These are phyloP conservation scores for Crepidodera aurea DNA, from an alignment of 2,888 invertebrate genomes.

Conservation along the genomic window DNA sequence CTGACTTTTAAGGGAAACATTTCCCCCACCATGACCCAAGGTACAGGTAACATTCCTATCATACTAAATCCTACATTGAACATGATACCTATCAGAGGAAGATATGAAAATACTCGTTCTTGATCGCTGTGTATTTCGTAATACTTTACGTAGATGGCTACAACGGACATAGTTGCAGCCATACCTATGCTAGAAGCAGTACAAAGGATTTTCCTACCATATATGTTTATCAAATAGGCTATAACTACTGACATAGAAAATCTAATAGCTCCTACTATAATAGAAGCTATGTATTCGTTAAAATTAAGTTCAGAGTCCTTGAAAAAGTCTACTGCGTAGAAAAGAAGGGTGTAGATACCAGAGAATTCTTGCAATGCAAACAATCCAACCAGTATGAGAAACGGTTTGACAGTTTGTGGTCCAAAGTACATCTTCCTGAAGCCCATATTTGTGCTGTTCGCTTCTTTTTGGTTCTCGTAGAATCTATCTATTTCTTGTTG, in stretches of 20 bases:
- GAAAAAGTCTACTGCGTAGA: conserved; percentile 77
- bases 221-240: conserved; percentile 71
- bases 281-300: conserved; percentile 74
- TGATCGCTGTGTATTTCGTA: conserved; percentile 53
- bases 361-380: conserved; percentile 78
- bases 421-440: conserved; percentile 58
- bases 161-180: conserved; percentile 67
- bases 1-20: conserved; percentile 74
- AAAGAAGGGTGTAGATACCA: conserved; percentile 76
- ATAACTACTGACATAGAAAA: conserved; percentile 73
- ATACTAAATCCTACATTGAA: conserved; percentile 77
- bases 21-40: conserved; percentile 80
- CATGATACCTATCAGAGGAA: conserved; percentile 69
- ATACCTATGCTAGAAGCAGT: conserved; percentile 72
- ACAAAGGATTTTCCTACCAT: conserved; percentile 70
- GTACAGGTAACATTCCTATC: conserved; percentile 77
- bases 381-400: conserved; percentile 69
- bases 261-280: conserved; percentile 73
- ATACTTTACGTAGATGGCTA: conserved; percentile 56
- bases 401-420: conserved; percentile 72
- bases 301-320: conserved; percentile 70
- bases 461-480: conserved; percentile 41
- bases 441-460: conserved; percentile 32
- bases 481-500: conserved; percentile 69
- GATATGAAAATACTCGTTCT: conserved; percentile 53